A percentile compares a stretch with the other conserved stretches of the same genome.
Conservation (phyloP, 2,113 vertebrate genomes). For the Otus sunia region DNA sequence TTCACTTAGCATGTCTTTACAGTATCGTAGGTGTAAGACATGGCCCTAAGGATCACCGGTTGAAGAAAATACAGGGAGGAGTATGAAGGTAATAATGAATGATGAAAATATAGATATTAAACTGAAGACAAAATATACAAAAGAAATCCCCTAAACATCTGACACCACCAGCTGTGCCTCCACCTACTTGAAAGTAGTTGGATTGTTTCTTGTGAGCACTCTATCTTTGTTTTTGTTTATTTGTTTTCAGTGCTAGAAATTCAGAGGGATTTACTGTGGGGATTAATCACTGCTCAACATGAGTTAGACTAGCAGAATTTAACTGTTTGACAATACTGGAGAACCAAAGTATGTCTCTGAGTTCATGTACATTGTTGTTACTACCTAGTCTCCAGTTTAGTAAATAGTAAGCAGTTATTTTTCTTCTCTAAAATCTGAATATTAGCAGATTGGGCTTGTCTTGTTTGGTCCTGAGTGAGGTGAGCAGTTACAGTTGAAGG, state of each 20-base stretch:
- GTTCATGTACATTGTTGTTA: not conserved
- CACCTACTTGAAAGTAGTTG: not conserved
- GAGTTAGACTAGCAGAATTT: not conserved
- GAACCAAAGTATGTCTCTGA: not conserved
- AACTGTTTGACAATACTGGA: not conserved
- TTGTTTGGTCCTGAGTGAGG: not conserved
- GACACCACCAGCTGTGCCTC: not conserved
- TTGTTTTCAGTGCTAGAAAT: slow-evolving; percentile 12
- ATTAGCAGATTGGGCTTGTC: not conserved
- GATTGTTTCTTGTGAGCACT: not conserved
- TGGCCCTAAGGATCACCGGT: not conserved
- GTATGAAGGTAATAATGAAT: not conserved
- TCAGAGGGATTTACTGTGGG: not conserved
- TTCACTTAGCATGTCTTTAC: not conserved
- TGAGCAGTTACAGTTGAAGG: not conserved
- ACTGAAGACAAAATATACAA: not conserved
- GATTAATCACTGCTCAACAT: not conserved
- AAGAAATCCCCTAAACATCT: slow-evolving; percentile 33
- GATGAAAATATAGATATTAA: not conserved
- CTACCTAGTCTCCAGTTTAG: not conserved
- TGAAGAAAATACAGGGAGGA: not conserved
- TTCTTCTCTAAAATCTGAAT: not conserved
- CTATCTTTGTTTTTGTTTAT: slow-evolving; percentile 10
- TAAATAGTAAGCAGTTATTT: not conserved
- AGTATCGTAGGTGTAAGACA: not conserved